Conservation (phyloP, 2,888 invertebrate species). For the Pandemis corylana region DNA sequence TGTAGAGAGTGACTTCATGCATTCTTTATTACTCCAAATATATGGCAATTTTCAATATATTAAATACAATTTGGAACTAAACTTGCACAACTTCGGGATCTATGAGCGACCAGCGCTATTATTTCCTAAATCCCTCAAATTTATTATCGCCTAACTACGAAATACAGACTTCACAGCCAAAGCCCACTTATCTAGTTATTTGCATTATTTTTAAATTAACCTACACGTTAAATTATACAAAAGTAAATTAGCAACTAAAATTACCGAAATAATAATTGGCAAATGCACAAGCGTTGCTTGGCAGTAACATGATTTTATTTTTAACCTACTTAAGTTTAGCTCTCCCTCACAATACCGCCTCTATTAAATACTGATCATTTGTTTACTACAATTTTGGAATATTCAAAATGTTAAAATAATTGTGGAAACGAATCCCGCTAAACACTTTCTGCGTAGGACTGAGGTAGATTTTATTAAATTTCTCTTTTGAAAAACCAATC, state of each 20-base stretch:
- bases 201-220: slow-evolving; percentile 33
- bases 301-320: slow-evolving; percentile 37
- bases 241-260: slow-evolving; percentile 22
- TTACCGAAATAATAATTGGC: slow-evolving; percentile 39
- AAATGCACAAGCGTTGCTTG: slow-evolving; percentile 38
- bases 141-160: slow-evolving; percentile 42
- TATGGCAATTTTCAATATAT: slow-evolving; percentile 6
- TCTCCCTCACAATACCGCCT: slow-evolving; percentile 18
- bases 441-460: slow-evolving; percentile 20
- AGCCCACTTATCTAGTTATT: slow-evolving; percentile 38
- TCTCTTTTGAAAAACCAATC: slow-evolving; percentile 23
- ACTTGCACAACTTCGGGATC: slow-evolving; percentile 15
- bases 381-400: slow-evolving; percentile 2
- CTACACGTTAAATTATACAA: slow-evolving; percentile 30
- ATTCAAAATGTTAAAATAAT: slow-evolving; percentile 8
- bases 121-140: slow-evolving; percentile 28
- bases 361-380: slow-evolving; percentile 39
- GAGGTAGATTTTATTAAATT: slow-evolving; percentile 36
- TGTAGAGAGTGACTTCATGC: background rate
- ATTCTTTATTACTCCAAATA: background rate
- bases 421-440: background rate
- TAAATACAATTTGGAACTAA: slow-evolving; percentile 19
- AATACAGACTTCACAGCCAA: slow-evolving; percentile 68
- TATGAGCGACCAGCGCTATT: slow-evolving; percentile 40
- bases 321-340: slow-evolving; percentile 29